Base-by-base conservation (phyloP, 2,888 invertebrate species). In the Nasonovia ribisnigri region DNA sequence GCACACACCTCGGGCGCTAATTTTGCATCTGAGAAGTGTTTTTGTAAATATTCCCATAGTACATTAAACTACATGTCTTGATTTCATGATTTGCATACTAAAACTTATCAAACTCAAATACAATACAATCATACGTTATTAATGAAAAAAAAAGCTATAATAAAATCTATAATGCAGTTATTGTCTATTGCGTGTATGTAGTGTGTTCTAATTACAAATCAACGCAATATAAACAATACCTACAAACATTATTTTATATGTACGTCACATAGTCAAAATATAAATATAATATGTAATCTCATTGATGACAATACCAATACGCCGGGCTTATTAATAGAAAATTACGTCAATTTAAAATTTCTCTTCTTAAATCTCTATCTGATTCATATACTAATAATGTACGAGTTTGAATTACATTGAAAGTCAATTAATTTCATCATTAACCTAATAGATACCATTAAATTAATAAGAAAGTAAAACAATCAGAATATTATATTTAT, bases 291-390 rank as follows among this genome's bases (percentile, higher is more conserved):
- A 43, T 84, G n/a, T 43, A 57, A 54, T 91, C 43, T 57, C 84
- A 54, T 84, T 54, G 20, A 42, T 84, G 84, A 84, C 54, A 77
- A 77, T 43, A 36, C 13, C 36, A 26, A 43, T 57, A 10, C 20
- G 54, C 54, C 24, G 3, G 24, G 67, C n/a, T 26, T 90, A 90
- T 84, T 84, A 48, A 84, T 48, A n/a, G 48, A 13, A 20, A 60
- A 60, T 92, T 26, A 92, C 84, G 51, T 91, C 51, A 54, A 84
- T 92, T 46, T 16, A 36, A 77, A 92, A 92, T 92, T 60, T 92
- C 46, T 92, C 87, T 92, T 87, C 8, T 29, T 48, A 26, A 26
- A 46, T 36, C 1, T 26, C 1, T n/a, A n/a, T 11, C 26, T 8
- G 60, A 36, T 87, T 92, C 92, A 48, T 60, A 42, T 87, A 87